These are phyloP conservation scores for Mimumesa dahlbomi DNA, from an alignment of 2,888 invertebrate genomes.

Conservation along the genomic window DNA sequence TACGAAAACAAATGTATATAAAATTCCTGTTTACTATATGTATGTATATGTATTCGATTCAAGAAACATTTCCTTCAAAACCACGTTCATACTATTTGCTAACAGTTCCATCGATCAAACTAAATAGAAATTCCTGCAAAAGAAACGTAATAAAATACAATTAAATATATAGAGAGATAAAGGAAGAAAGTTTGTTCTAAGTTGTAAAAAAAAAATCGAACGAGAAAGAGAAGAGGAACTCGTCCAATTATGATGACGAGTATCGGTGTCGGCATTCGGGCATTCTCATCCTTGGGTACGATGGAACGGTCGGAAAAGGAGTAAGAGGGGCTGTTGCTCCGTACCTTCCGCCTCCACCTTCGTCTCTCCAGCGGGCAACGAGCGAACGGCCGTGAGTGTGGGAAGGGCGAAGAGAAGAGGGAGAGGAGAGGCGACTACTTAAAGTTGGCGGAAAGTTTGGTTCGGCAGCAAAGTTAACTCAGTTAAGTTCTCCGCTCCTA, in stretches of 20 bases:
- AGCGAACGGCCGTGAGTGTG: slow-evolving; percentile 53
- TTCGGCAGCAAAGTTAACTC: slow-evolving; percentile 80
- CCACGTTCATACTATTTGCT: too few relatives aligned
- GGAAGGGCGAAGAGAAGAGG: slow-evolving; percentile 26
- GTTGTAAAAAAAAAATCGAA: slow-evolving; percentile 1
- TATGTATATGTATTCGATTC: too few relatives aligned
- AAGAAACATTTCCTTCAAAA: too few relatives aligned
- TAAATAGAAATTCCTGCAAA: neutral
- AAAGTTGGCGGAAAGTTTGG: slow-evolving; percentile 79
- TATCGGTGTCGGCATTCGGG: slow-evolving; percentile 62
- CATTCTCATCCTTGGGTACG: slow-evolving; percentile 56
- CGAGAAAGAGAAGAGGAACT: slow-evolving; percentile 46
- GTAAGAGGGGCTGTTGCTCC: slow-evolving; percentile 52
- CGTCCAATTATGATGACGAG: slow-evolving; percentile 65
- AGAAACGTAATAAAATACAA: neutral
- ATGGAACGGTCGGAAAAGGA: slow-evolving; percentile 44
- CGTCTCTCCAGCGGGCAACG: slow-evolving; percentile 45
- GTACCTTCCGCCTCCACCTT: slow-evolving; percentile 56
- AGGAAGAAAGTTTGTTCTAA: slow-evolving; percentile 2
- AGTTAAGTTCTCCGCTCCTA: slow-evolving; percentile 78
- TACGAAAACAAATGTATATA: too few relatives aligned
- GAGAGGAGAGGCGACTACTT: slow-evolving; percentile 76
- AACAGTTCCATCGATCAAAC: too few relatives aligned
- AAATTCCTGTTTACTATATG: too few relatives aligned
- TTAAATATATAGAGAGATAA: neutral